phyloP scores from a whole-genome alignment of 2,888 invertebrate species.

The Callosobruchus maculatus region DNA sequence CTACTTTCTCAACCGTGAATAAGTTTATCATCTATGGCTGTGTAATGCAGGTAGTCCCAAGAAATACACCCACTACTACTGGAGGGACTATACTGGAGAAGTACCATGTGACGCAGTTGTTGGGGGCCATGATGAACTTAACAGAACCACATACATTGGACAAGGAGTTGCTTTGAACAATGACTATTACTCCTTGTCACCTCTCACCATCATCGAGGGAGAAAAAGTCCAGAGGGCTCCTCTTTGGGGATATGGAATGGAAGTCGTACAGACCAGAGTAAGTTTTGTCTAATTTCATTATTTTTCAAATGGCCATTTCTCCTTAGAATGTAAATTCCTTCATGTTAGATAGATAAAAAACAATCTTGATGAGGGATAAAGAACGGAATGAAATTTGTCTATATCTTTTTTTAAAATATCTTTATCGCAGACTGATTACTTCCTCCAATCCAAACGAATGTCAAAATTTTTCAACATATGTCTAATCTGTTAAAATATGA shows the following conservation, averaged over 20 bases:
- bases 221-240: background rate
- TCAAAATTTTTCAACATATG: too few relatives aligned
- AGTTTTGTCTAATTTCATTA: too few relatives aligned
- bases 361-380: too few relatives aligned
- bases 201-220: background rate
- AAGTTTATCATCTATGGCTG: too few relatives aligned
- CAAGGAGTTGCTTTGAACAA: constrained; percentile 15
- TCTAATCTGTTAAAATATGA: too few relatives aligned
- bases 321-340: too few relatives aligned
- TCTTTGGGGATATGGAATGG: background rate
- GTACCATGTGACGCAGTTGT: constrained; percentile 21
- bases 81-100: constrained; percentile 24
- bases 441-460: too few relatives aligned
- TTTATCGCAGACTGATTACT: too few relatives aligned
- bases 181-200: constrained; percentile 4
- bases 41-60: background rate
- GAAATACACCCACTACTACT: constrained; percentile 14
- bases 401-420: too few relatives aligned
- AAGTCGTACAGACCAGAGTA: background rate
- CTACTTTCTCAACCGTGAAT: background rate
- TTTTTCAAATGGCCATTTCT: too few relatives aligned
- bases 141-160: constrained; percentile 20
- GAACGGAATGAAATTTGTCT: too few relatives aligned
- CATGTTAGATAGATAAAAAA: too few relatives aligned
- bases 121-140: constrained; percentile 19